These are phyloP conservation scores for Macroramphosus scolopax DNA, from an alignment of 2,797 vertebrate species.

Conservation along the genomic window DNA sequence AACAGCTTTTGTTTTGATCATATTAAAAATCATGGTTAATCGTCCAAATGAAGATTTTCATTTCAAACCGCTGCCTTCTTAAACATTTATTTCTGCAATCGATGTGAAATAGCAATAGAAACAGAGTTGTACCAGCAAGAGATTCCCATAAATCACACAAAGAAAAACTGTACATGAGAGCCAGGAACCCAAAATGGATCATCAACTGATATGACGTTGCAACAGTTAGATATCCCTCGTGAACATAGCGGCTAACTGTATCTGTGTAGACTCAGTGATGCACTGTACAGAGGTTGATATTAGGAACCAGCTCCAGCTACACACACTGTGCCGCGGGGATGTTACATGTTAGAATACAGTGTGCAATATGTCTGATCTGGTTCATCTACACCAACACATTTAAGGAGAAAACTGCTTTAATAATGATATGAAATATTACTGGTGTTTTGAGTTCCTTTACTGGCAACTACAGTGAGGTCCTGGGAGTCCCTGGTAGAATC, in stretches of 20 bases:
- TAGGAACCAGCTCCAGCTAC: slow-evolving; percentile 8
- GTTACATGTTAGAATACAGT: slow-evolving; percentile 12
- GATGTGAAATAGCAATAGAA: slow-evolving; percentile 19
- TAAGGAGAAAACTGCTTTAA: no score
- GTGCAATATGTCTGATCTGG: slow-evolving; percentile 3
- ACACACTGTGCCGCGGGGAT: slow-evolving; percentile 10
- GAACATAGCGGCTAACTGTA: neutral
- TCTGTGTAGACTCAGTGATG: neutral
- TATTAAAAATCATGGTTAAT: slow-evolving; percentile 4
- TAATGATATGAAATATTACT: no score
- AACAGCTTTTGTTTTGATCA: slow-evolving; percentile 15
- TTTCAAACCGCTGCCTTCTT: slow-evolving; percentile 14
- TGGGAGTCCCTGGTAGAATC: neutral
- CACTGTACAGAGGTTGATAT: slow-evolving; percentile 6
- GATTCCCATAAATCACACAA: slow-evolving; percentile 30
- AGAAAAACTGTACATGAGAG: slow-evolving; percentile 49
- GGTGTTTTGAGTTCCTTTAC: neutral
- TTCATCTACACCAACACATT: slow-evolving; percentile 4
- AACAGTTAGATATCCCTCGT: slow-evolving; percentile 9
- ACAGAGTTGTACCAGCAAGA: slow-evolving; percentile 15
- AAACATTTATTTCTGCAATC: slow-evolving; percentile 5
- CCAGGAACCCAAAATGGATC: slow-evolving; percentile 7
- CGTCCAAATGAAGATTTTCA: slow-evolving; percentile 20
- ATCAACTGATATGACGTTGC: slow-evolving; percentile 15
- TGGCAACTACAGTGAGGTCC: neutral